A percentile compares a stretch with the other conserved stretches of the same genome.
These are phyloP conservation scores for Aphelocoma coerulescens DNA, from an alignment of 2,113 vertebrate species.

Conservation along the genomic window DNA sequence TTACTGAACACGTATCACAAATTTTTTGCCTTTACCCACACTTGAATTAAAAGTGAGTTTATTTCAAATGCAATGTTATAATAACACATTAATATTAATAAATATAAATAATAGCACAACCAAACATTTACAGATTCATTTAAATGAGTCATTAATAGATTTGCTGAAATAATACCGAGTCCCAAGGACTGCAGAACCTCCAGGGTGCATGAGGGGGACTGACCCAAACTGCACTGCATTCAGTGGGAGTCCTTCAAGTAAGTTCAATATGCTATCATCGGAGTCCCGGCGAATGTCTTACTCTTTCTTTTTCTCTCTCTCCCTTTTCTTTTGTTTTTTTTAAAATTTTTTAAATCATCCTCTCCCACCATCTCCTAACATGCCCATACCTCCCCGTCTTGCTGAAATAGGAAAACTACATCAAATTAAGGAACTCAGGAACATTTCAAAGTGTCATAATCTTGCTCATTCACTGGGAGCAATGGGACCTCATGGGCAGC, in stretches of 20 bases:
- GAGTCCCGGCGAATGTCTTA: not conserved
- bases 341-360: too few species aligned
- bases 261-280: accelerated
- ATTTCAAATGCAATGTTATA: not conserved
- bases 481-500: accelerated
- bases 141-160: not conserved
- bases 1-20: not conserved
- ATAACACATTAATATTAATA: not conserved
- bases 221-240: not conserved
- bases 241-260: not conserved
- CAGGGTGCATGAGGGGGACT: not conserved
- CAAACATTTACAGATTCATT: not conserved
- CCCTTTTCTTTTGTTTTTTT: not conserved
- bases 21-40: not conserved
- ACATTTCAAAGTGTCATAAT: not conserved
- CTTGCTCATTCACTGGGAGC: not conserved
- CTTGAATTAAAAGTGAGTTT: not conserved
- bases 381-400: not conserved
- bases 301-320: accelerated
- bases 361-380: not conserved
- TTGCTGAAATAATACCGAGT: not conserved
- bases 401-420: not conserved
- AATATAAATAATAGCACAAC: not conserved
- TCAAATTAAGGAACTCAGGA: not conserved
- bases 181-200: not conserved